Evolutionary conservation across 2,113 vertebrate species (phyloP).

Genomic region (Otocyon megalotis): DNA sequence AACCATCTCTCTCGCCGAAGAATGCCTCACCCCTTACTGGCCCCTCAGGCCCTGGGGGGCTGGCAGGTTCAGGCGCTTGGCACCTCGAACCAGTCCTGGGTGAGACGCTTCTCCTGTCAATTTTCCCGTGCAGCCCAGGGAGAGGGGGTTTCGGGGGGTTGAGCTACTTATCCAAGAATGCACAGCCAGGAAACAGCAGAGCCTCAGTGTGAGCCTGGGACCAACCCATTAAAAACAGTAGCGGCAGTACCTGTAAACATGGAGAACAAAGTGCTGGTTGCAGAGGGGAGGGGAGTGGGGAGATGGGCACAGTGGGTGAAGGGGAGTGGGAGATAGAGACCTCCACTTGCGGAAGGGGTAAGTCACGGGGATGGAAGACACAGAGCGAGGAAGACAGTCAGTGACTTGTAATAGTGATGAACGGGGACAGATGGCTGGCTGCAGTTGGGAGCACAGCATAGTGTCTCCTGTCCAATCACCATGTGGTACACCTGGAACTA

Average conservation of each 20-base stretch:
- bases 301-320: background rate
- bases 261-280: background rate
- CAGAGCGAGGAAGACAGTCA: background rate
- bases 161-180: background rate
- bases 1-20: slow-evolving; percentile 2
- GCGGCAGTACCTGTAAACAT: background rate
- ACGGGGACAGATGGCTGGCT: background rate
- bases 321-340: background rate
- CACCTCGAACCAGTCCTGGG: background rate
- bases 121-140: background rate
- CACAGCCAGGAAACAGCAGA: background rate
- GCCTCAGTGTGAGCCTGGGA: background rate
- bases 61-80: background rate
- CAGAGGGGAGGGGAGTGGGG: background rate
- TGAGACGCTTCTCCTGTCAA: fast-evolving
- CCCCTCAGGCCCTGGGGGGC: background rate
- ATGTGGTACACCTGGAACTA: background rate
- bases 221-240: too few relatives aligned
- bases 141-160: background rate
- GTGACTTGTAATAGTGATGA: background rate
- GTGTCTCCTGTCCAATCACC: background rate
- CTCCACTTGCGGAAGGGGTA: background rate
- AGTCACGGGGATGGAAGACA: background rate
- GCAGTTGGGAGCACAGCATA: background rate
- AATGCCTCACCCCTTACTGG: background rate